Evolutionary conservation across 1,140 invertebrate genomes (phyloP), one percentile per base, ranked within the genome.

Genomic region (Aphidius gifuensis): DNA sequence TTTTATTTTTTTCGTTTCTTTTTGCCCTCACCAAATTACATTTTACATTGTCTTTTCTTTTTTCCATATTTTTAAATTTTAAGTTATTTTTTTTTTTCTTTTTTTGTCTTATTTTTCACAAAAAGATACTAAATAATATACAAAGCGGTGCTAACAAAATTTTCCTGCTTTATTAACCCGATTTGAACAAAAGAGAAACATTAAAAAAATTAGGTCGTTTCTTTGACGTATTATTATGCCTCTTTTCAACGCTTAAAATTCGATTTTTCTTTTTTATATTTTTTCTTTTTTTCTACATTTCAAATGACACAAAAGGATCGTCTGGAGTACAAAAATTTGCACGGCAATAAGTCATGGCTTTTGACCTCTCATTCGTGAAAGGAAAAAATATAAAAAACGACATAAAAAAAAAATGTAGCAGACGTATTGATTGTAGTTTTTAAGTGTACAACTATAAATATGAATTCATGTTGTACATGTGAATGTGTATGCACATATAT

Each of bases 321-420:
- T 32, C 16, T 32, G 21, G 61, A 62, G 45, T 56, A 38, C 32
- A 56, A 47, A 45, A 54, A 55, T 62, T 62, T 62, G 47, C 53
- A 62, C 54, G 61, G 32, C 44, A 47, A 45, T 56, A 57, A 45
- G 54, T 62, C 45, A 62, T 46, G 61, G 44, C 32, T 44, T 58
- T 21, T 8, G 48, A 45, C 23, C 23, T 32, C 23, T 32, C 4
- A 32, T 32, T 32, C 23, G 23, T 32, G 23, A 32, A 32, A 32
- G 4, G 23, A 32, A 32, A 32, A 32, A 32, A 32, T 32, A 32
- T 32, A 32, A 32, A 32, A 38, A 53, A 53, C 11, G 50, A 38
- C 5, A 42, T 16, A 55, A 42, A 49, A 49, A 49, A 11, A 11
- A 49, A 11, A 16, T 6, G 47, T 49, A 16, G 9, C 23, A 32